These are phyloP conservation scores for Epicauta chinensis DNA, from an alignment of 1,140 invertebrate genomes.

Conservation along the genomic window DNA sequence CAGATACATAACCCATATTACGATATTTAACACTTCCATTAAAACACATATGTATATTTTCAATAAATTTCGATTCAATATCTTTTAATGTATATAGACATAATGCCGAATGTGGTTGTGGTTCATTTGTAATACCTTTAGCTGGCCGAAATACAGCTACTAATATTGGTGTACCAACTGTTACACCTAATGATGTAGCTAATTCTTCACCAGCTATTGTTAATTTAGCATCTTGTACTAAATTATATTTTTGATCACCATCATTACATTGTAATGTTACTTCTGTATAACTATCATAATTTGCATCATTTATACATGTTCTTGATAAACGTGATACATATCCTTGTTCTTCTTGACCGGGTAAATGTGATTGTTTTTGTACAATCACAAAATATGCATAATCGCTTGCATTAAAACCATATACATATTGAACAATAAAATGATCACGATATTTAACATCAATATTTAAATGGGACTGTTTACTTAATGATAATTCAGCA, in stretches of 20 bases:
- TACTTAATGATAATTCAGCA: constrained; percentile 77
- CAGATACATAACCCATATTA: constrained; percentile 90
- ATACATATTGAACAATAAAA: constrained; percentile 90
- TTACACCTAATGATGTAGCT: constrained; percentile 71
- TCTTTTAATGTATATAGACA: constrained; percentile 80
- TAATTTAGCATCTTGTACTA: constrained; percentile 86
- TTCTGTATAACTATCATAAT: constrained; percentile 94
- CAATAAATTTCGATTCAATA: constrained; percentile 88
- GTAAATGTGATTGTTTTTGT: constrained; percentile 85
- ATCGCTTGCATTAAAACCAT: constrained; percentile 90
- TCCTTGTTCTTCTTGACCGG: constrained; percentile 79
- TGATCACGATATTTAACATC: constrained; percentile 93
- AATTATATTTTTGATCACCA: constrained; percentile 67
- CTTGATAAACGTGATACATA: constrained; percentile 85
- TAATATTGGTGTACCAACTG: constrained; percentile 68
- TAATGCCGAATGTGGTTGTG: constrained; percentile 70
- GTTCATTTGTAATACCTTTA: constrained; percentile 73
- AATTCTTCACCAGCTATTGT: constrained; percentile 72
- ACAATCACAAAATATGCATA: constrained; percentile 95
- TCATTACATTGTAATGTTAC: constrained; percentile 79
- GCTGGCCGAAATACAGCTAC: constrained; percentile 81
- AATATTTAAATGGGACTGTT: constrained; percentile 81
- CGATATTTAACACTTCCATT: constrained; percentile 86
- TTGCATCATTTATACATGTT: constrained; percentile 88
- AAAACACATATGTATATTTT: constrained; percentile 96